These are phyloP conservation scores for Ciconia boyciana DNA, from an alignment of 2,113 vertebrate species.

Conservation along the genomic window DNA sequence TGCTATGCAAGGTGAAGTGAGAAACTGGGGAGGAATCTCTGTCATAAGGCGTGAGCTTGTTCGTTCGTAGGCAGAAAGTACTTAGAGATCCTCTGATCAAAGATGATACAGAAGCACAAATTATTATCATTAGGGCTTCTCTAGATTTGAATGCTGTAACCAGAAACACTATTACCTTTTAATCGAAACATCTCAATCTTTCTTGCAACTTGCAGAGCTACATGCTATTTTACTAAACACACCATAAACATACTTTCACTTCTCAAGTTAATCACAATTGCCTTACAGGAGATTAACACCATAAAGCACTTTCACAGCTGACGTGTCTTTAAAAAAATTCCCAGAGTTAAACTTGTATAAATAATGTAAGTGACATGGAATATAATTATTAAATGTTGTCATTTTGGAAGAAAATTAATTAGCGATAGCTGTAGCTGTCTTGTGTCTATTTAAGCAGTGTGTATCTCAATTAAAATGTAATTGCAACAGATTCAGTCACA, in stretches of 20 bases:
- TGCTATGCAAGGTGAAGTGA: not conserved
- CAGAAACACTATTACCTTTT: not conserved
- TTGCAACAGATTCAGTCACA: slow-evolving; percentile 73
- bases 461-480: slow-evolving; percentile 81
- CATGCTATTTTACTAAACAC: not conserved
- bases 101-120: not conserved
- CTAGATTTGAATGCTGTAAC: not conserved
- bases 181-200: not conserved
- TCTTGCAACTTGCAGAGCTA: not conserved
- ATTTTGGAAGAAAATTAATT: slow-evolving; percentile 79
- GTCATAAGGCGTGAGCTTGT: not conserved
- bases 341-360: slow-evolving; percentile 56
- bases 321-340: slow-evolving; percentile 17
- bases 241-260: not conserved
- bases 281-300: slow-evolving; percentile 42
- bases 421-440: slow-evolving; percentile 75
- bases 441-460: slow-evolving; percentile 73
- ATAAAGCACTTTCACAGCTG: slow-evolving; percentile 43
- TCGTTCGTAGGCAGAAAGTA: not conserved
- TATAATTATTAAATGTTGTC: slow-evolving; percentile 78
- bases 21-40: not conserved
- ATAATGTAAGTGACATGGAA: slow-evolving; percentile 59
- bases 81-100: not conserved
- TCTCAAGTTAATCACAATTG: slow-evolving; percentile 30
- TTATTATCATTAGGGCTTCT: not conserved